Evolutionary conservation across 2,113 vertebrate species (phyloP).

Genomic region (Phyllopteryx taeniolatus): DNA sequence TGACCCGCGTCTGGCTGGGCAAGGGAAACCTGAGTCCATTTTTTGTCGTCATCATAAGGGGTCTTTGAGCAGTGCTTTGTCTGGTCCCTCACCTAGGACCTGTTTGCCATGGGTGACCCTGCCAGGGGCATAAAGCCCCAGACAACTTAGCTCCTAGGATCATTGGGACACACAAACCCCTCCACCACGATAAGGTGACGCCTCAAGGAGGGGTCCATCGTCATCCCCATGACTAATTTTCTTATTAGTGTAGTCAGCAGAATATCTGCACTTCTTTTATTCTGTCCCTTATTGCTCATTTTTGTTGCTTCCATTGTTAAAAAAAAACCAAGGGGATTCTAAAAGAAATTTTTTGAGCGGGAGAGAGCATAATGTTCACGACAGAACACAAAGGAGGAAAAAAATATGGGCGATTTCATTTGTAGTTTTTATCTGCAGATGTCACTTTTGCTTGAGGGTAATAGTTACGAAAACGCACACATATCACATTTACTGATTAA

Average conservation of each 20-base stretch:
- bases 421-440: neutral
- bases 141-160: no score
- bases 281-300: neutral
- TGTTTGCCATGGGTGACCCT: no score
- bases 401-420: constrained; percentile 14
- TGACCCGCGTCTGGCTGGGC: no score
- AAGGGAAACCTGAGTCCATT: no score
- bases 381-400: constrained; percentile 1
- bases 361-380: neutral
- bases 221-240: constrained; percentile 14
- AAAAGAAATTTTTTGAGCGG: constrained; percentile 1
- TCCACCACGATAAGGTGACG: no score
- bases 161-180: no score
- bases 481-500: constrained; percentile 35
- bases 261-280: constrained; percentile 6
- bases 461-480: constrained; percentile 1
- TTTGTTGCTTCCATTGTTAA: constrained; percentile 21
- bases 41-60: no score
- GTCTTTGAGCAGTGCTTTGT: no score
- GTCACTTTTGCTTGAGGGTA: neutral
- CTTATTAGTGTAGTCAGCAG: constrained; percentile 12
- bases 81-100: no score
- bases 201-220: no score
- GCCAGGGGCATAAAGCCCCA: no score
- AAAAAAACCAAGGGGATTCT: constrained; percentile 35